These are phyloP conservation scores for Arctopsyche grandis DNA, from an alignment of 1,140 invertebrate species.

Conservation along the genomic window DNA sequence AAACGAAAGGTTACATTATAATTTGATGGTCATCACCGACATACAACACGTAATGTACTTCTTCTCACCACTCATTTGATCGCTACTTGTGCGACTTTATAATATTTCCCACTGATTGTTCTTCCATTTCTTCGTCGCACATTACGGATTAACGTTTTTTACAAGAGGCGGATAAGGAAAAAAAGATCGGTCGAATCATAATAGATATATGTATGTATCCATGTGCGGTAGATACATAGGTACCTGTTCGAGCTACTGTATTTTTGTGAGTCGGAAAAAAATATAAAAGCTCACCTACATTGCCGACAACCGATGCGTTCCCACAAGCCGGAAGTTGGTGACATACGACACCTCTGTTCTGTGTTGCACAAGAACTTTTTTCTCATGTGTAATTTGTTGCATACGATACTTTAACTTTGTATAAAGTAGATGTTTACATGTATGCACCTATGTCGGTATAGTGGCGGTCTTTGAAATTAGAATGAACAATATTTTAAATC, in stretches of 20 bases:
- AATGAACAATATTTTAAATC: no score
- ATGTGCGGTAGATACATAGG: background rate
- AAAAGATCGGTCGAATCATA: no score
- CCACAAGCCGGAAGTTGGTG: conserved; percentile 32
- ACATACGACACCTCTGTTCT: conserved; percentile 34
- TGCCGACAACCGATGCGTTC: background rate
- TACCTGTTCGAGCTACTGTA: conserved; percentile 26
- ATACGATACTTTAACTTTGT: background rate
- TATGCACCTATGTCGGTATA: no score
- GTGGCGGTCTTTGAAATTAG: no score
- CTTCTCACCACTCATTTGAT: no score
- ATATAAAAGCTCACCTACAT: conserved; percentile 10
- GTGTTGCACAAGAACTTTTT: background rate
- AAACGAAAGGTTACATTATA: conserved; percentile 2
- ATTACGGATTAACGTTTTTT: background rate
- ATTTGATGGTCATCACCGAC: background rate
- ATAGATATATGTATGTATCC: no score
- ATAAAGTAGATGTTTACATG: no score
- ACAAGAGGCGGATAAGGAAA: background rate
- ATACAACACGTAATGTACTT: background rate
- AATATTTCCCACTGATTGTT: background rate
- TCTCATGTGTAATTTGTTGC: background rate
- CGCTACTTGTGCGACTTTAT: background rate
- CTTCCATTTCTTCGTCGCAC: background rate
- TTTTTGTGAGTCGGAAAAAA: background rate